These are phyloP conservation scores for Acholoe squamosa DNA, from an alignment of 2,888 invertebrate genomes.

Conservation along the genomic window DNA sequence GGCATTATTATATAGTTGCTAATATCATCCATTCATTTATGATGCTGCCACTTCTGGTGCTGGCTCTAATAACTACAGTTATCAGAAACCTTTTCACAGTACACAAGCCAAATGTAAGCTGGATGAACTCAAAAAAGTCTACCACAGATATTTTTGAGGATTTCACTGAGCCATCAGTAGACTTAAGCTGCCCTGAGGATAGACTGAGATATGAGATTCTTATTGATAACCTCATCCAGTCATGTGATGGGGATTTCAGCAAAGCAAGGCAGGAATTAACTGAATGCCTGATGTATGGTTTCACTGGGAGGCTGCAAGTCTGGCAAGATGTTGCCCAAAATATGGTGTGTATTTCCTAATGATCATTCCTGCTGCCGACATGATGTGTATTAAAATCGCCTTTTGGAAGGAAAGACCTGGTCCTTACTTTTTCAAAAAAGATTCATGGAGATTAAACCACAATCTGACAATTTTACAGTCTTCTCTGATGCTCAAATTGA, in stretches of 20 bases:
- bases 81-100: background rate
- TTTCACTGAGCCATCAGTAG: background rate
- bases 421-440: background rate
- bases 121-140: background rate
- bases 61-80: background rate
- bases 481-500: background rate
- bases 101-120: background rate
- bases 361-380: background rate
- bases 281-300: background rate
- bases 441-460: background rate
- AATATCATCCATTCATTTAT: no score
- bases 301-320: background rate
- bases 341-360: background rate
- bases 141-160: background rate
- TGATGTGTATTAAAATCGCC: background rate
- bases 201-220: background rate
- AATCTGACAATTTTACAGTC: background rate
- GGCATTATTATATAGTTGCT: no score
- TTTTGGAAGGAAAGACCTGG: background rate
- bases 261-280: background rate
- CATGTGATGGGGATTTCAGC: background rate
- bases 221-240: background rate
- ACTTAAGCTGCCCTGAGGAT: background rate
- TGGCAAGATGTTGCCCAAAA: background rate
- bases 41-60: background rate